A percentile compares a stretch with the other conserved stretches of the same genome.
Conservation (phyloP, 2,113 vertebrate genomes). For the Setophaga coronata region DNA sequence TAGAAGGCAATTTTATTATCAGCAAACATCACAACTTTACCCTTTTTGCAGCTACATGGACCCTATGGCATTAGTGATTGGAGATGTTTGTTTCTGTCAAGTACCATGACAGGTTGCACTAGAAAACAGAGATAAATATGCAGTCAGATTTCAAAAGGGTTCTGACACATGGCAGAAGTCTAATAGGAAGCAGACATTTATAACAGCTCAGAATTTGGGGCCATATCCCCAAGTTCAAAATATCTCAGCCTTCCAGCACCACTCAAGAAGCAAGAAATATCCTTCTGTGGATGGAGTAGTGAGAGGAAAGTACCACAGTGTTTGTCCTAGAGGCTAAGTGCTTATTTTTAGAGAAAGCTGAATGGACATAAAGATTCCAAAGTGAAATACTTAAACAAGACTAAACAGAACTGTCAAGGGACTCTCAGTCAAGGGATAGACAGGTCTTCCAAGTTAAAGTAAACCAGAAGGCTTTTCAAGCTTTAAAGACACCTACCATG, state of each 20-base stretch:
- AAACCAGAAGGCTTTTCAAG: neutral
- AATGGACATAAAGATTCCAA: neutral
- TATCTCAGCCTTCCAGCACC: neutral
- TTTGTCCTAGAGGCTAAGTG: neutral
- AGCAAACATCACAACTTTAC: neutral
- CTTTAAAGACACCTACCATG: neutral
- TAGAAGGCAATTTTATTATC: neutral
- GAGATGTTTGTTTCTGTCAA: neutral
- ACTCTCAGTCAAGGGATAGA: neutral
- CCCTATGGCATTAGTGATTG: neutral
- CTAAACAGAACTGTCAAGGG: neutral
- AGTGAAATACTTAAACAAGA: neutral
- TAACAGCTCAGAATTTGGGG: neutral
- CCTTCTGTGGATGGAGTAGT: neutral
- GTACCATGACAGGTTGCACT: neutral
- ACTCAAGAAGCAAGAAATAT: neutral
- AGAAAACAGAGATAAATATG: neutral
- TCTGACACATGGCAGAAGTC: neutral
- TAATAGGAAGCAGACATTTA: neutral
- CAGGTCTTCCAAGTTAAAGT: neutral
- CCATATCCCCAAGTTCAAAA: neutral
- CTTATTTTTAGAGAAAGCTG: neutral
- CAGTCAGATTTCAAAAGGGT: neutral
- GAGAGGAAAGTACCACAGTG: neutral
- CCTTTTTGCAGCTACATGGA: neutral